Conservation (phyloP, 2,113 vertebrate species). For the Centropus unirufus region DNA sequence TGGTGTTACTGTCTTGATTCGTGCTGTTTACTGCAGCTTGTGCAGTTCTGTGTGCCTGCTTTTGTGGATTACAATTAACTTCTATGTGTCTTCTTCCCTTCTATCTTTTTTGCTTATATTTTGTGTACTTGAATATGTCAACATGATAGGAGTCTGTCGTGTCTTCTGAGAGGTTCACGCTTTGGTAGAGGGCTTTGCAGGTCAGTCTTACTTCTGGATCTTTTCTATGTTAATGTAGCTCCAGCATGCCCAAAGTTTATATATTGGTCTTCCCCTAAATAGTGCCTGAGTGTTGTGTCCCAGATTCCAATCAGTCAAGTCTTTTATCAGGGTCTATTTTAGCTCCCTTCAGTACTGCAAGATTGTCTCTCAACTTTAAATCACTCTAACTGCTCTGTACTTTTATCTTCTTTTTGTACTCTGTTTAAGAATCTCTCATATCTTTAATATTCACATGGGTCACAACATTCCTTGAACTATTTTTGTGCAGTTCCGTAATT, state of each 20-base stretch:
- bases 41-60: neutral
- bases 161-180: neutral
- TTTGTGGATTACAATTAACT: neutral
- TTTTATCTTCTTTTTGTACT: slow-evolving; percentile 66
- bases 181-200: neutral
- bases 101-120: neutral
- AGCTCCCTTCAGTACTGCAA: neutral
- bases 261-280: slow-evolving; percentile 10
- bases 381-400: slow-evolving; percentile 17
- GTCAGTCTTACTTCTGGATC: neutral
- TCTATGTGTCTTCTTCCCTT: neutral
- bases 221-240: neutral
- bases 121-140: neutral
- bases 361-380: slow-evolving; percentile 36
- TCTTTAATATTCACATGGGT: slow-evolving; percentile 64
- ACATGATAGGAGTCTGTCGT: neutral
- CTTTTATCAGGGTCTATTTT: slow-evolving; percentile 39
- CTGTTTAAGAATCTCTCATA: slow-evolving; percentile 50
- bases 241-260: neutral
- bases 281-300: slow-evolving; percentile 2
- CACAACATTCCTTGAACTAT: slow-evolving; percentile 65
- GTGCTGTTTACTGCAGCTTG: neutral
- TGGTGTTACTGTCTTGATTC: neutral
- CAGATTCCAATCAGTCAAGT: neutral
- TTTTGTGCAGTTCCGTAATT: slow-evolving; percentile 57